phyloP scores from a whole-genome alignment of 2,113 vertebrate genomes.

The Larimichthys crocea region DNA sequence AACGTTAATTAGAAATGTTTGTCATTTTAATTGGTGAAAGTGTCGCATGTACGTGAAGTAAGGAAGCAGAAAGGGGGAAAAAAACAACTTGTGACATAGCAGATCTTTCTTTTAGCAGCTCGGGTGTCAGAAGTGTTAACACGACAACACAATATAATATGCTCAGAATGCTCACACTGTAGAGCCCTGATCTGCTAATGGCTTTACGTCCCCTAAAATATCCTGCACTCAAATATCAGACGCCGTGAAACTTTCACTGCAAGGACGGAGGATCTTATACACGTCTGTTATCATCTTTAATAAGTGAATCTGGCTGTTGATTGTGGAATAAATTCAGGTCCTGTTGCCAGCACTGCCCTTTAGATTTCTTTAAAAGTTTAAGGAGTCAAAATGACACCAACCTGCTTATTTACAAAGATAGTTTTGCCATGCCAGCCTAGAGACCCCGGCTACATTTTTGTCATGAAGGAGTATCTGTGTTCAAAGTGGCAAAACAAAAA shows the following conservation, averaged over 20 bases:
- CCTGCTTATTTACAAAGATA: constrained; percentile 3
- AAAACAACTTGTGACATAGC: neutral
- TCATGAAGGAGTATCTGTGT: constrained; percentile 16
- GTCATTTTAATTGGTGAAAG: too few relatives aligned
- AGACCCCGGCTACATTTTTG: neutral
- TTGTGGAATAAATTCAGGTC: neutral
- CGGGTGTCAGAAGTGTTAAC: neutral
- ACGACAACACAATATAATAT: neutral
- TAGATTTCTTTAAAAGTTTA: neutral
- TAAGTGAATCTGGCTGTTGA: neutral
- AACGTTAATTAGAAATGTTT: neutral
- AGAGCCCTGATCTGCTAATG: neutral
- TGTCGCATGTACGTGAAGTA: too few relatives aligned
- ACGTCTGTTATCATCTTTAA: neutral
- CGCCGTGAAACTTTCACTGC: too few relatives aligned
- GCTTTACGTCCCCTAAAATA: neutral
- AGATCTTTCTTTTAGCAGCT: neutral
- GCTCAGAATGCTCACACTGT: neutral
- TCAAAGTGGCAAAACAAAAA: constrained; percentile 22
- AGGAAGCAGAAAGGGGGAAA: neutral
- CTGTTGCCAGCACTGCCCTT: too few relatives aligned
- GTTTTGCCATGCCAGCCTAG: neutral
- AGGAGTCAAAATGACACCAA: neutral
- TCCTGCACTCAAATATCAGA: neutral
- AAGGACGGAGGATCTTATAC: neutral